Base-by-base conservation (phyloP, 2,888 invertebrate species). In the Smittia aterrima region DNA sequence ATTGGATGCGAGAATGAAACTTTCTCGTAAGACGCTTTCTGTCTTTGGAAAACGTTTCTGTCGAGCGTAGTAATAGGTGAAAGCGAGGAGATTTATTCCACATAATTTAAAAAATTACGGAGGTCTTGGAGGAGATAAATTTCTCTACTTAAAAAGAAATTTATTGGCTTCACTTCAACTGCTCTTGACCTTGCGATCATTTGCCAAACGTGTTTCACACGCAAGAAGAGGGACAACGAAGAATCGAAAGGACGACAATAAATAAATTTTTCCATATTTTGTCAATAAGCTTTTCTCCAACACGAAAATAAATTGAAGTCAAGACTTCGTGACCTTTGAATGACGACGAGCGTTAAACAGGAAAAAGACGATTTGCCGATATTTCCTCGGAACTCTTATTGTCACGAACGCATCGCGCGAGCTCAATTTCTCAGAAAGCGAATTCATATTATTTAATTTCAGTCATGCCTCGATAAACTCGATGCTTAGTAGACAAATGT, bases 401-500 rank as follows among this genome's bases (percentile, higher is more conserved):
- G 47, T 47, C 47, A 47, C 47, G 47, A 47, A n/a, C 9, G 18
- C 20, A 58, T 58, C 58, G 18, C 20, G 18, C 58, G 58, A 1
- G 58, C 54, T 53, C 20, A 25, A 70, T 25, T 70, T 53, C 27
- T 54, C 67, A 16, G 2, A 32, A 22, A 67, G 24, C 27, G 27
- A 24, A 32, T 54, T 70, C 54, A 54, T 54, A 54, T 25, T 70
- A 20, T 68, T 68, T 16, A 47, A 70, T 70, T 41, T 27, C 27
- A 54, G 70, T 70, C 70, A 70, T 70, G 70, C 53, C 22, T 54
- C 54, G 25, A 68, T 68, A 24, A 24, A 68, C 41, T 68, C 54
- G 27, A 27, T 54, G 16, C 53, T 53, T 70, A 4, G 3, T 20
- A 22, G 22, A 58, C 18, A 58, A 58, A 9, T 58, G 20, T 22